Conservation (phyloP, 2,113 vertebrate species). For the Misgurnus anguillicaudatus region DNA sequence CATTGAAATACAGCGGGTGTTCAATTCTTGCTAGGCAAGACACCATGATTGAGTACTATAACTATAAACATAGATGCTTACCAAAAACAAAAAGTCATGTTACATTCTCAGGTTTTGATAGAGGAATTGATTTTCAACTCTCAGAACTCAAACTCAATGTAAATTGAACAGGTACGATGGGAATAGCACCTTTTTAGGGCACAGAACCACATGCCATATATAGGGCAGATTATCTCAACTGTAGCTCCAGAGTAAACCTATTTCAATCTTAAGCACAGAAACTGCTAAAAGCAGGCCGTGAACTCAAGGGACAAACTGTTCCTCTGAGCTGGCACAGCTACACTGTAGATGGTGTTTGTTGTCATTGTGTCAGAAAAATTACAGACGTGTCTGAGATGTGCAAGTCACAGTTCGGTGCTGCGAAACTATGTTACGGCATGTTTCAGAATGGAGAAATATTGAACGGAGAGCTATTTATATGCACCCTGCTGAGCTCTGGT, state of each 20-base stretch:
- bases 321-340: conserved; percentile 12
- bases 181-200: neutral
- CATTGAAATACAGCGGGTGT: no score
- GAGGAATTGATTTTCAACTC: neutral
- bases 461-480: conserved; percentile 19
- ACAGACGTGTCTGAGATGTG: conserved; percentile 39
- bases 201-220: conserved; percentile 9
- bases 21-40: no score
- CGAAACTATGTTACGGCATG: conserved; percentile 39
- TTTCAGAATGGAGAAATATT: conserved; percentile 29
- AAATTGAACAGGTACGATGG: neutral
- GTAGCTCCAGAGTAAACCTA: neutral
- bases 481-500: conserved; percentile 39
- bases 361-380: conserved; percentile 62
- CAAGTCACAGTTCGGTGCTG: conserved; percentile 59
- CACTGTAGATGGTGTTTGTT: conserved; percentile 49
- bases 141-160: neutral
- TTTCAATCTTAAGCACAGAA: conserved; percentile 11
- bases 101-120: neutral
- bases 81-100: neutral
- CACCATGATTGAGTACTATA: no score
- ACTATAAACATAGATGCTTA: no score
- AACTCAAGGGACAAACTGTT: conserved; percentile 37
- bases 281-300: conserved; percentile 48
- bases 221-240: conserved; percentile 13